Base-by-base conservation (phyloP, 2,797 vertebrate genomes). In the Pipistrellus pygmaeus region DNA sequence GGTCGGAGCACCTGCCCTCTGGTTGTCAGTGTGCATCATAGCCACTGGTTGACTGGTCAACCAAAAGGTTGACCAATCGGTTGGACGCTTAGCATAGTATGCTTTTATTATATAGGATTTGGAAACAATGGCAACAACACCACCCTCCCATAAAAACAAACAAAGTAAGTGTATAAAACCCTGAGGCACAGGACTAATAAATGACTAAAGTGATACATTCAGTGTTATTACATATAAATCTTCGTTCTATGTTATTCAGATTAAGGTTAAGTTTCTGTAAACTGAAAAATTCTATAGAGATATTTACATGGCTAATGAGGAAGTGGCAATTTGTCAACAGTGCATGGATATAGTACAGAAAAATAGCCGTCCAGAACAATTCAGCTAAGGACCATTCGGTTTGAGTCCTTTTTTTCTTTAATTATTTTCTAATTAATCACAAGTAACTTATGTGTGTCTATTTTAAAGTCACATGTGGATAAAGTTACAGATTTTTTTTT, bases 401-500 rank as follows among this genome's bases (percentile, higher is more conserved):
- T 46, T 25, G 10, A 73, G 3, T 25, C 11, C 8, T 68, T 35
- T 53, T 64, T 60, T 69, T 46, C 41, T 55, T 82, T 53, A 53
- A 48, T 44, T 35, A 23, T 68, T 93, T 82, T 93, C 23, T 44
- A 90, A 12, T 87, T 51, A 77, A 66, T 83, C 48, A 48, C 38
- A 93, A 81, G 12, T 41, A 86, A 94, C 8, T 30, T 13, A 93
- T 76, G 1, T 53, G 80, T 85, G 83, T 35, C 14, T 23, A 78
- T 64, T 80, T 86, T n/a, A n/a, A 88, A 78, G 6, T 81, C 48
- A 77, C 2, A 38, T 90, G 8, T 14, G 8, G 13, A 51, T 48
- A 77, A 57, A 81, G 57, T 94, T 72, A 84, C 3, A 89, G 30
- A 30, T 55, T 21, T 11, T 38, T 82, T 66, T 64, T 44, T 82